Percentiles rank a stretch among this genome's conserved stretches.
phyloP scores from a whole-genome alignment of 1,140 invertebrate genomes.

The Tribolium castaneum region DNA sequence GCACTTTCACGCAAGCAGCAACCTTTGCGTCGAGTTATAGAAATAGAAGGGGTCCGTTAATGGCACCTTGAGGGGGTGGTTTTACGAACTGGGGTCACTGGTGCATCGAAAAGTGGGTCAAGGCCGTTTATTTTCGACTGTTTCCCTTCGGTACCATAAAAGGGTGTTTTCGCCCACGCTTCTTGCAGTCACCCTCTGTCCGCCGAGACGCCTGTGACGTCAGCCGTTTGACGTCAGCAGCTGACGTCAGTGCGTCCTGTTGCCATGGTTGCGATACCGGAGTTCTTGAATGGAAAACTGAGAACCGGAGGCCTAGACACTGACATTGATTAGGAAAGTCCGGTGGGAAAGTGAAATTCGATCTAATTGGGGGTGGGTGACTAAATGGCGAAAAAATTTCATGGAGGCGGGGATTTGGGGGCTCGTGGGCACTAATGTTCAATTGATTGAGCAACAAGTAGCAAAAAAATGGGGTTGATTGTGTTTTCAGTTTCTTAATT shows the following conservation, averaged over 20 bases:
- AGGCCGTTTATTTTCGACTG: conserved; percentile 41
- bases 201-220: conserved; percentile 52
- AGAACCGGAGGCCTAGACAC: conserved; percentile 41
- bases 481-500: no score
- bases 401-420: no score
- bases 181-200: conserved; percentile 40
- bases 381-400: neutral
- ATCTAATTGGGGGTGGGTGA: neutral
- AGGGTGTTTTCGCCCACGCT: conserved; percentile 49
- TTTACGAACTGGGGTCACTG: neutral
- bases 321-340: conserved; percentile 41
- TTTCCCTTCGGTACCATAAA: conserved; percentile 46
- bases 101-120: conserved; percentile 42
- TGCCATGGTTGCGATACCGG: conserved; percentile 32
- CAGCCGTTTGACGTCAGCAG: conserved; percentile 44
- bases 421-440: no score
- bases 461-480: neutral
- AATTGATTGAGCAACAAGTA: no score
- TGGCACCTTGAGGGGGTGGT: neutral
- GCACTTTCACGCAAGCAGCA: neutral
- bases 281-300: conserved; percentile 45
- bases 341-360: conserved; percentile 42
- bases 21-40: neutral
- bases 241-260: conserved; percentile 50
- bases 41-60: neutral